Evolutionary conservation across 2,797 vertebrate species (phyloP).

Genomic region (Philypnodon macrostomus): DNA sequence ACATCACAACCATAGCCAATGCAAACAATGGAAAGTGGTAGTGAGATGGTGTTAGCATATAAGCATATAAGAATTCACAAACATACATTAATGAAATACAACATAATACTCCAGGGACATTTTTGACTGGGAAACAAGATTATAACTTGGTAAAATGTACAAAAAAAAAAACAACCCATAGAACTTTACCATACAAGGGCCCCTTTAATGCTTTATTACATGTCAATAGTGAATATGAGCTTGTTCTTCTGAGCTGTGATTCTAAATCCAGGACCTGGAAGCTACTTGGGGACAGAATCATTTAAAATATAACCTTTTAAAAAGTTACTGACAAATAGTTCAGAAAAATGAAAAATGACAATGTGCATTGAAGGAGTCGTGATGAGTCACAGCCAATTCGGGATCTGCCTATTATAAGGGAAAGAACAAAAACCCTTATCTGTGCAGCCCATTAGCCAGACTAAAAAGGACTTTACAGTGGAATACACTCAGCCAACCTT

Average conservation of each 20-base stretch:
- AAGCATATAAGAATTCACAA: no score
- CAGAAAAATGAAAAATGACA: constrained; percentile 1
- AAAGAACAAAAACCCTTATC: constrained; percentile 30
- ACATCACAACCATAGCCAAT: no score
- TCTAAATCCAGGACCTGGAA: no score
- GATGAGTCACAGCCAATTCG: constrained; percentile 18
- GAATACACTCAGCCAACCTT: constrained; percentile 37
- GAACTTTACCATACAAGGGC: no score
- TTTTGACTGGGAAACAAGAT: no score
- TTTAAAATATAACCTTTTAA: constrained; percentile 1
- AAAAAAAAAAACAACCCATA: no score
- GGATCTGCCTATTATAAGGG: constrained; percentile 6
- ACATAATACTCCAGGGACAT: no score
- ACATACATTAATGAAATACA: no score
- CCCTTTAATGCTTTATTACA: background rate
- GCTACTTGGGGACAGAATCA: background rate
- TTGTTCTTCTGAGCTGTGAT: background rate
- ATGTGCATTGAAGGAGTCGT: constrained; percentile 1
- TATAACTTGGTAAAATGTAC: no score
- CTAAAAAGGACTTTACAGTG: constrained; percentile 24
- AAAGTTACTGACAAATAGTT: constrained; percentile 9
- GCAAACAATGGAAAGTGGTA: no score
- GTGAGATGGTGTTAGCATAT: no score
- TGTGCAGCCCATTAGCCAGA: constrained; percentile 34
- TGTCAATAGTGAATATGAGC: background rate